phyloP scores from a whole-genome alignment of 2,888 invertebrate genomes.

The Polydesmus complanatus region DNA sequence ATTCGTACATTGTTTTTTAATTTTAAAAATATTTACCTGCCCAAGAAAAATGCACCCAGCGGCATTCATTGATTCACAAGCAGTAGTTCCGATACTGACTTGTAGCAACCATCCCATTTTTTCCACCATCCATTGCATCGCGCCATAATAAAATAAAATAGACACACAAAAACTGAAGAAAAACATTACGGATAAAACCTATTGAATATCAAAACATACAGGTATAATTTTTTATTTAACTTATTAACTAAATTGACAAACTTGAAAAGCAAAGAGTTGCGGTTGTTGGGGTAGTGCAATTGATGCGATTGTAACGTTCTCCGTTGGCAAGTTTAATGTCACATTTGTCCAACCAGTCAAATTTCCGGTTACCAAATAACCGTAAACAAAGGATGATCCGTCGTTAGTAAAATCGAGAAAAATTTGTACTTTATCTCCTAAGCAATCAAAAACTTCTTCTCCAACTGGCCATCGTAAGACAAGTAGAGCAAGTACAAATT shows the following conservation, averaged over 20 bases:
- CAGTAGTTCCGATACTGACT: constrained; percentile 63
- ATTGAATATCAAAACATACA: constrained; percentile 23
- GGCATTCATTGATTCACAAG: constrained; percentile 84
- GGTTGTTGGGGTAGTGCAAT: constrained; percentile 22
- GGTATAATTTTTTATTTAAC: not conserved
- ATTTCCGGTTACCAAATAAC: constrained; percentile 31
- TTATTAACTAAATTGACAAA: constrained; percentile 28
- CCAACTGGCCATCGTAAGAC: constrained; percentile 76
- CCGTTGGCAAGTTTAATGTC: constrained; percentile 29
- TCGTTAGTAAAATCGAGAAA: constrained; percentile 65
- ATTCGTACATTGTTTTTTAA: not conserved
- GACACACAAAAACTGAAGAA: constrained; percentile 87
- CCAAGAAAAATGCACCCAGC: constrained; percentile 91
- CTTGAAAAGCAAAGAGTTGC: constrained; percentile 71
- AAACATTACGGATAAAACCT: constrained; percentile 77
- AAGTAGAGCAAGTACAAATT: constrained; percentile 68
- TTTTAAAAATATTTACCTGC: constrained; percentile 45
- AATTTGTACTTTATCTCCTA: constrained; percentile 51
- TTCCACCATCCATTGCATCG: constrained; percentile 70
- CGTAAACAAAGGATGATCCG: constrained; percentile 76
- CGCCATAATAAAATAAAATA: constrained; percentile 73
- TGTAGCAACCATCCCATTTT: constrained; percentile 67
- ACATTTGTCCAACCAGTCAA: constrained; percentile 33
- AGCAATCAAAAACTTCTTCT: constrained; percentile 49
- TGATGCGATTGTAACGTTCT: not conserved